These are phyloP conservation scores for Labia minor DNA, from an alignment of 2,888 invertebrate species.

Conservation along the genomic window DNA sequence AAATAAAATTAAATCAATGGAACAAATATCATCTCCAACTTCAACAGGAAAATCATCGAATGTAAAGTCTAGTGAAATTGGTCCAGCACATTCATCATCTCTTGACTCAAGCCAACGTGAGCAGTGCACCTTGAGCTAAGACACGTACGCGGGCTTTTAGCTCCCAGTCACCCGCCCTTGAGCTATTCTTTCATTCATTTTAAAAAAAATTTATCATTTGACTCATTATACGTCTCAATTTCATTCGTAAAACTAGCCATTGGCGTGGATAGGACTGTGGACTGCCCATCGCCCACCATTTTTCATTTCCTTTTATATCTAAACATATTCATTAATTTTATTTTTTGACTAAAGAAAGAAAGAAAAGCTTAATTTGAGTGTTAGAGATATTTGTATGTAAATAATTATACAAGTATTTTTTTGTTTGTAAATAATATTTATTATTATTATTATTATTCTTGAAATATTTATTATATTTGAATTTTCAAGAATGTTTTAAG, in stretches of 20 bases:
- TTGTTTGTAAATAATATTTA: too few relatives aligned
- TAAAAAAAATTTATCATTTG: neutral
- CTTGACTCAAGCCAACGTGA: neutral
- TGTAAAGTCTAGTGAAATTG: neutral
- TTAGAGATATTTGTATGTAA: too few relatives aligned
- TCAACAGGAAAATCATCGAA: neutral
- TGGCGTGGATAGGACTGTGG: neutral
- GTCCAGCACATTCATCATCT: neutral
- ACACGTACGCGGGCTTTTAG: neutral
- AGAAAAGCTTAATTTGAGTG: too few relatives aligned
- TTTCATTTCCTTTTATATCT: too few relatives aligned
- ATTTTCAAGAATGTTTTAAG: too few relatives aligned
- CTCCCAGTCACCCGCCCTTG: slow-evolving; percentile 1
- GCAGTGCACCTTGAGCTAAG: slow-evolving; percentile 1
- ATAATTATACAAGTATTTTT: too few relatives aligned
- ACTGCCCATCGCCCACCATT: neutral
- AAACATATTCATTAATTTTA: too few relatives aligned
- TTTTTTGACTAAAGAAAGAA: too few relatives aligned
- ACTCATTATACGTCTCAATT: too few relatives aligned
- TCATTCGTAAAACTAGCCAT: neutral
- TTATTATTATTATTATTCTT: too few relatives aligned
- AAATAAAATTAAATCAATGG: neutral
- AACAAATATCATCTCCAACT: neutral
- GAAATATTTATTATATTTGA: too few relatives aligned
- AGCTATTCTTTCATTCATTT: neutral